Evolutionary conservation across 2,113 vertebrate species (phyloP).

Genomic region (Leiothrix lutea): DNA sequence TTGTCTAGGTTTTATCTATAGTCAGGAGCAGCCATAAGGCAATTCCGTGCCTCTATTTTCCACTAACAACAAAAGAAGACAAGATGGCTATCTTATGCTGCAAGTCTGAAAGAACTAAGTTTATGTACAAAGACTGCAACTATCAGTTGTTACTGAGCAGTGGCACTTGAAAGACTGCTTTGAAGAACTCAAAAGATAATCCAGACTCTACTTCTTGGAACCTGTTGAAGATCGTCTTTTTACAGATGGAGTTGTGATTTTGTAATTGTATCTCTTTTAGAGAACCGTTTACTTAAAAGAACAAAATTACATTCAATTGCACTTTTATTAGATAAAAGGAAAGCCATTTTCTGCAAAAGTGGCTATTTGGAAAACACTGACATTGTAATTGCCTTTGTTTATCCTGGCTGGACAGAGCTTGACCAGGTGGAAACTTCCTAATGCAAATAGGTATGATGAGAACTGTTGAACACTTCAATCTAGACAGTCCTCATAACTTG

Average conservation of each 20-base stretch:
- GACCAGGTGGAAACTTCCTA: background rate
- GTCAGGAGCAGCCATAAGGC: background rate
- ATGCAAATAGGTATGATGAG: background rate
- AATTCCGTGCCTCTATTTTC: background rate
- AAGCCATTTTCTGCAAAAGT: constrained; percentile 5
- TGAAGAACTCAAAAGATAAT: background rate
- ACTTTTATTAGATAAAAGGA: constrained; percentile 42
- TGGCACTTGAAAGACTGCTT: background rate
- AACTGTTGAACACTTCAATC: background rate
- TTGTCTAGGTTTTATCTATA: background rate
- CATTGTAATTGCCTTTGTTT: background rate
- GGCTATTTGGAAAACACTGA: background rate
- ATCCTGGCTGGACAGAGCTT: background rate
- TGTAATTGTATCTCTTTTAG: constrained; percentile 16
- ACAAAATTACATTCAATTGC: background rate
- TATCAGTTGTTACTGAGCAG: background rate
- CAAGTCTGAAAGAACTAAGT: background rate
- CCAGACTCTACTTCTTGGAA: background rate
- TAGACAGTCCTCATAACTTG: background rate
- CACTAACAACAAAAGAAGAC: background rate
- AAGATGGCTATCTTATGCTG: background rate
- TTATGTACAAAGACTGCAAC: background rate
- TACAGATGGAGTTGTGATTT: background rate
- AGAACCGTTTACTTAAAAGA: constrained; percentile 24
- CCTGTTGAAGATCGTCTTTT: background rate